Evolutionary conservation across 2,888 invertebrate species (phyloP).

Genomic region (Aethes cnicana): DNA sequence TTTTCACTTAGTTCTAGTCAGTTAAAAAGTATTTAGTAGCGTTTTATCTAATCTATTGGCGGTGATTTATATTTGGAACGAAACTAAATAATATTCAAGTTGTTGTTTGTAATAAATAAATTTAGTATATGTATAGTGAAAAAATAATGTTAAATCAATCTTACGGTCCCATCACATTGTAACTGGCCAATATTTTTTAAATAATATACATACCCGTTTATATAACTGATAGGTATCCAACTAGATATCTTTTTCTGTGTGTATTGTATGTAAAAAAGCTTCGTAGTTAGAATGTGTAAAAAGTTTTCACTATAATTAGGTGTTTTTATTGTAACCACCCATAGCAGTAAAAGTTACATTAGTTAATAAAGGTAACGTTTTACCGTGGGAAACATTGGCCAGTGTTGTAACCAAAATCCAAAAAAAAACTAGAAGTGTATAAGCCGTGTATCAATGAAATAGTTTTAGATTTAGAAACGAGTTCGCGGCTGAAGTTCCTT

Average conservation of each 20-base stretch:
- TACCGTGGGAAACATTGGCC: conserved; percentile 44
- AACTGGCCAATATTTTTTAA: conserved; percentile 54
- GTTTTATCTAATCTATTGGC: conserved; percentile 40
- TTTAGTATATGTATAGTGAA: conserved; percentile 46
- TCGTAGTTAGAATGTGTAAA: conserved; percentile 66
- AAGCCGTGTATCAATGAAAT: conserved; percentile 28
- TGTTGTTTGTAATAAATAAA: conserved; percentile 56
- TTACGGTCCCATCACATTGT: conserved; percentile 48
- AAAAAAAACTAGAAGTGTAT: conserved; percentile 19
- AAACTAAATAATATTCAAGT: conserved; percentile 56
- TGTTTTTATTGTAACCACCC: conserved; percentile 43
- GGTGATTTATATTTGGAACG: conserved; percentile 61
- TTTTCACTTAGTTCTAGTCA: conserved; percentile 26
- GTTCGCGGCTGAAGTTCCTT: neutral
- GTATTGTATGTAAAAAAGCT: conserved; percentile 64
- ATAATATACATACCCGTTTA: conserved; percentile 45
- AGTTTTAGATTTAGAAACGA: conserved; percentile 24
- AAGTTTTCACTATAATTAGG: conserved; percentile 52
- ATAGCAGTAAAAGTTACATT: conserved; percentile 25
- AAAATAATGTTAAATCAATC: conserved; percentile 52
- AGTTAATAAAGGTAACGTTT: conserved; percentile 22
- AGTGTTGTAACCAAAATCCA: conserved; percentile 37
- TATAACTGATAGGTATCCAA: conserved; percentile 41
- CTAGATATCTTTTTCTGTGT: conserved; percentile 57
- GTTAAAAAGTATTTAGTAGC: conserved; percentile 20